phyloP scores from a whole-genome alignment of 2,888 invertebrate species.

The Panzeria rudis region DNA sequence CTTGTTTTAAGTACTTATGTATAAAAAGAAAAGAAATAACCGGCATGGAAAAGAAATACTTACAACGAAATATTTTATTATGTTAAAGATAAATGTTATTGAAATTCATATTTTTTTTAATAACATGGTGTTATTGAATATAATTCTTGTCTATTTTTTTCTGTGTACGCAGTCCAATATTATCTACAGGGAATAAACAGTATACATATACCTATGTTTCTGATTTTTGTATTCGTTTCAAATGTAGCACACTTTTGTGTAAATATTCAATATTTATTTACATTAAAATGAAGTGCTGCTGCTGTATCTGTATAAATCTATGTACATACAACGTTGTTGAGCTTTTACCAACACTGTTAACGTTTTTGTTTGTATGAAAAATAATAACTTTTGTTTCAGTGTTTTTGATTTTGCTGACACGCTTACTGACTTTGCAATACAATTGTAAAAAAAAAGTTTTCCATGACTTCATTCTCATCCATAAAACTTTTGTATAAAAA shows the following conservation, averaged over 20 bases:
- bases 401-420: slow-evolving; percentile 67
- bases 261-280: slow-evolving; percentile 68
- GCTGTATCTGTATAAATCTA: slow-evolving; percentile 19
- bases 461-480: slow-evolving; percentile 72
- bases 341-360: slow-evolving; percentile 47
- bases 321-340: slow-evolving; percentile 36
- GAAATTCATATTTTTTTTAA: too few relatives aligned
- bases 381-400: slow-evolving; percentile 18
- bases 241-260: slow-evolving; percentile 71
- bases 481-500: slow-evolving; percentile 27
- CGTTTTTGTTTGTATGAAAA: slow-evolving; percentile 27
- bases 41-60: too few relatives aligned
- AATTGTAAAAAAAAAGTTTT: slow-evolving; percentile 56
- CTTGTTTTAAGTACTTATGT: too few relatives aligned
- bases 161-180: background rate
- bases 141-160: too few relatives aligned
- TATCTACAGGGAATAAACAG: background rate
- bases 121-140: too few relatives aligned
- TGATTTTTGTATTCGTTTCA: slow-evolving; percentile 38
- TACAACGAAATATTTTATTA: too few relatives aligned
- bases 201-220: background rate
- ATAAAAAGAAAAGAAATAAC: too few relatives aligned
- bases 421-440: slow-evolving; percentile 69
- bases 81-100: too few relatives aligned
- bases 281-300: slow-evolving; percentile 42